Conservation (phyloP, 2,888 invertebrate species). For the Volucella bombylans region DNA sequence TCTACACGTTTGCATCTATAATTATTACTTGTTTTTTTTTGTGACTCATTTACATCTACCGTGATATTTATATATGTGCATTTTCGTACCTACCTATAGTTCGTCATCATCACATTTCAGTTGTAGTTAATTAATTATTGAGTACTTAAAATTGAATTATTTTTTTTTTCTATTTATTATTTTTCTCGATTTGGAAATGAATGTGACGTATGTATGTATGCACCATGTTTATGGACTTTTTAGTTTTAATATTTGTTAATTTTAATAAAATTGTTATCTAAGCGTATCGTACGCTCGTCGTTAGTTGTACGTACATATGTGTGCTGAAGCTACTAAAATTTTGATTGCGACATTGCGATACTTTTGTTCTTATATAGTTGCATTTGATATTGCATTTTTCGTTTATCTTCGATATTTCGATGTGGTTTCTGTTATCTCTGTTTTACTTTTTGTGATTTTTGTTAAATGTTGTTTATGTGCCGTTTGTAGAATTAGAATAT, state of each 20-base stretch:
- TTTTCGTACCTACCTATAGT: constrained; percentile 25
- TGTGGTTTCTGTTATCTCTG: constrained; percentile 32
- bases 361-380: constrained; percentile 26
- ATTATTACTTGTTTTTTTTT: constrained; percentile 2
- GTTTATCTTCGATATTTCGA: constrained; percentile 13
- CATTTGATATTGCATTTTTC: constrained; percentile 22
- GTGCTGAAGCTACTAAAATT: constrained; percentile 6
- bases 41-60: background rate
- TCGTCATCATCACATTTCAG: constrained; percentile 52
- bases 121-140: constrained; percentile 52
- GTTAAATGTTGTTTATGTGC: constrained; percentile 67
- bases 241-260: background rate
- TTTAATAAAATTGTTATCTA: constrained; percentile 14
- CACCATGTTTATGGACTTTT: constrained; percentile 14
- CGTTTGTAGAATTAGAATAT: constrained; percentile 20
- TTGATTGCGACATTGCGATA: constrained; percentile 25
- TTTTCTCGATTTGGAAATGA: constrained; percentile 3
- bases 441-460: constrained; percentile 43
- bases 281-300: constrained; percentile 46
- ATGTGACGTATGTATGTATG: constrained; percentile 60
- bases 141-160: constrained; percentile 22
- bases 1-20: background rate
- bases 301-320: constrained; percentile 36
- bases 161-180: constrained; percentile 2
- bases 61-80: background rate